These are phyloP conservation scores for Sylvilagus floridanus DNA, from an alignment of 2,797 vertebrate genomes.

Conservation along the genomic window DNA sequence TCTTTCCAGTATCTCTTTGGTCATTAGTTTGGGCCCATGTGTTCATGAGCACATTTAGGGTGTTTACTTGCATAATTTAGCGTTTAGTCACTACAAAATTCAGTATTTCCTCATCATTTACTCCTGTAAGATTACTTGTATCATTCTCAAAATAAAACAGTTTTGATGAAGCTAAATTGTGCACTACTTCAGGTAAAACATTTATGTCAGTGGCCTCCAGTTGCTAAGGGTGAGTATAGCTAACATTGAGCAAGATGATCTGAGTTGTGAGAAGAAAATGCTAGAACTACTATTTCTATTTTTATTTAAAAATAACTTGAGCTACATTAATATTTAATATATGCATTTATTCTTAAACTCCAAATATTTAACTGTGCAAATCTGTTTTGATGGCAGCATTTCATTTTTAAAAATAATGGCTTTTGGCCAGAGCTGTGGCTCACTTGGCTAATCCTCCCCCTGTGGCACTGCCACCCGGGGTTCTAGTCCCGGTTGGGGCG, in stretches of 20 bases:
- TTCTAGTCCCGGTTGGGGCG: too few species aligned
- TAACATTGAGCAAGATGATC: background rate
- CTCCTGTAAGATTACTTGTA: background rate
- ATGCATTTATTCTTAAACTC: background rate
- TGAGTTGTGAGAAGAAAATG: background rate
- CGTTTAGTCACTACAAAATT: background rate
- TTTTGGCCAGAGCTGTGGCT: too few species aligned
- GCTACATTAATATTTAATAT: background rate
- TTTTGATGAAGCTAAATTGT: background rate
- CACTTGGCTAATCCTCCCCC: too few species aligned
- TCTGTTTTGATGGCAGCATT: too few species aligned
- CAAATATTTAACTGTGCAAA: too few species aligned
- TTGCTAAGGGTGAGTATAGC: fast-evolving
- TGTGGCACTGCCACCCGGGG: too few species aligned
- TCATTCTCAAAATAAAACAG: background rate
- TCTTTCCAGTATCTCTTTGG: constrained; percentile 39
- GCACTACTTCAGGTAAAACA: background rate
- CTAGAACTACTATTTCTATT: background rate
- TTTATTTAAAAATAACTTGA: background rate
- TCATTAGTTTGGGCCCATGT: background rate
- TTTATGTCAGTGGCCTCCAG: background rate
- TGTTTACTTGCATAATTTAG: background rate
- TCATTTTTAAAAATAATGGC: too few species aligned
- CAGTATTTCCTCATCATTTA: background rate
- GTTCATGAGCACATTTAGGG: background rate